phyloP scores from a whole-genome alignment of 2,797 vertebrate genomes.

The Notolabrus celidotus region DNA sequence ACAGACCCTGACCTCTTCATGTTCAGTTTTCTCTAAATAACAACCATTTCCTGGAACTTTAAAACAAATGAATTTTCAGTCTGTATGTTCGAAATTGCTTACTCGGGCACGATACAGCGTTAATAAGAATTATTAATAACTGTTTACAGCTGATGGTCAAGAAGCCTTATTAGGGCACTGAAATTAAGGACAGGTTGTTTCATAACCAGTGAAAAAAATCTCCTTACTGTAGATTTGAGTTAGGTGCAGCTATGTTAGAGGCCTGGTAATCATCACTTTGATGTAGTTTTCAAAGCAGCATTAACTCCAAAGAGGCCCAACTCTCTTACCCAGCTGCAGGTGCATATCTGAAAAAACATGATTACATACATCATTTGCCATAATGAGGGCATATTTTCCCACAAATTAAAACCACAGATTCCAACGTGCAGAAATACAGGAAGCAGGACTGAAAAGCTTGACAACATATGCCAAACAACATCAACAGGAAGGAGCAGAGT shows the following conservation, averaged over 20 bases:
- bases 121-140: too few relatives aligned
- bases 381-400: neutral
- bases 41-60: too few relatives aligned
- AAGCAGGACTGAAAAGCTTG: neutral
- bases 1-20: too few relatives aligned
- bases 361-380: slow-evolving; percentile 14
- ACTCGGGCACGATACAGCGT: too few relatives aligned
- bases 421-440: neutral
- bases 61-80: too few relatives aligned
- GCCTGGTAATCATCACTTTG: slow-evolving; percentile 43
- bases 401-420: neutral
- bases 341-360: slow-evolving; percentile 2
- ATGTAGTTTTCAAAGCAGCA: slow-evolving; percentile 26
- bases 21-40: too few relatives aligned
- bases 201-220: neutral
- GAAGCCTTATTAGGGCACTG: too few relatives aligned
- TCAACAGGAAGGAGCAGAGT: neutral
- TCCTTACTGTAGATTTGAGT: neutral
- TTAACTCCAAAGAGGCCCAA: slow-evolving; percentile 6
- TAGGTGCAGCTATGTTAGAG: slow-evolving; percentile 9
- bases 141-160: neutral
- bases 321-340: slow-evolving; percentile 17
- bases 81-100: too few relatives aligned
- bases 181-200: neutral
- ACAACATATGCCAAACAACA: slow-evolving; percentile 1